phyloP scores from a whole-genome alignment of 2,797 vertebrate genomes.

The Microcaecilia unicolor region DNA sequence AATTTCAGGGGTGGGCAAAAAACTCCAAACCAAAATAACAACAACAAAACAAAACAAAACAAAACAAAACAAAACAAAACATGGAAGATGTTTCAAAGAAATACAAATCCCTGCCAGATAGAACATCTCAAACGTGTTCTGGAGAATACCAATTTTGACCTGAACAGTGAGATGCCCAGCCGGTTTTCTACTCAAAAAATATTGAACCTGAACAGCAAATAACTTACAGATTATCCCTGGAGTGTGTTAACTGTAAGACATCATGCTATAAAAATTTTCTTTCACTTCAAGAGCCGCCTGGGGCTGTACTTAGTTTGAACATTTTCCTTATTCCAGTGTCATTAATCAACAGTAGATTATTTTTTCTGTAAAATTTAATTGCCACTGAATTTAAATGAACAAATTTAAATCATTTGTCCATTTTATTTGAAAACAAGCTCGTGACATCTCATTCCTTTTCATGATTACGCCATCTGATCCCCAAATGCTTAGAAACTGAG shows the following conservation, averaged over 20 bases:
- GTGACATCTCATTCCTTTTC: slow-evolving; percentile 24
- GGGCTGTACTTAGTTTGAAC: slow-evolving; percentile 42
- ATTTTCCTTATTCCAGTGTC: slow-evolving; percentile 41
- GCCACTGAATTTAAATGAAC: slow-evolving; percentile 43
- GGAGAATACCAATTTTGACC: too few relatives aligned
- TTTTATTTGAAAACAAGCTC: slow-evolving; percentile 43
- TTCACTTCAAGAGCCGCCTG: slow-evolving; percentile 45
- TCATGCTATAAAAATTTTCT: slow-evolving; percentile 36
- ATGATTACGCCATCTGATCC: slow-evolving; percentile 18
- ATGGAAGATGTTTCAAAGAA: too few relatives aligned
- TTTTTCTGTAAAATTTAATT: slow-evolving; percentile 53
- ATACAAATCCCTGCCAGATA: too few relatives aligned
- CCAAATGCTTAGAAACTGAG: slow-evolving; percentile 11
- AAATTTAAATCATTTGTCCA: slow-evolving; percentile 35
- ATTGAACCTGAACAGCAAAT: slow-evolving; percentile 31
- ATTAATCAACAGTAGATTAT: slow-evolving; percentile 39
- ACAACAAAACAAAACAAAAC: too few relatives aligned
- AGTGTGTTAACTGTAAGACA: slow-evolving; percentile 34
- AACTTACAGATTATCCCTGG: slow-evolving; percentile 39
- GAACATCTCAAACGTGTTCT: fast-evolving
- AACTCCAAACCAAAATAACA: too few relatives aligned
- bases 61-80: too few relatives aligned
- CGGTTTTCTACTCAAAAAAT: too few relatives aligned
- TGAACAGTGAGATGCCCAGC: too few relatives aligned
- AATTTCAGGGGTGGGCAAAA: too few relatives aligned